Base-by-base conservation (phyloP, 2,888 invertebrate genomes). In the Litoditis marina region DNA sequence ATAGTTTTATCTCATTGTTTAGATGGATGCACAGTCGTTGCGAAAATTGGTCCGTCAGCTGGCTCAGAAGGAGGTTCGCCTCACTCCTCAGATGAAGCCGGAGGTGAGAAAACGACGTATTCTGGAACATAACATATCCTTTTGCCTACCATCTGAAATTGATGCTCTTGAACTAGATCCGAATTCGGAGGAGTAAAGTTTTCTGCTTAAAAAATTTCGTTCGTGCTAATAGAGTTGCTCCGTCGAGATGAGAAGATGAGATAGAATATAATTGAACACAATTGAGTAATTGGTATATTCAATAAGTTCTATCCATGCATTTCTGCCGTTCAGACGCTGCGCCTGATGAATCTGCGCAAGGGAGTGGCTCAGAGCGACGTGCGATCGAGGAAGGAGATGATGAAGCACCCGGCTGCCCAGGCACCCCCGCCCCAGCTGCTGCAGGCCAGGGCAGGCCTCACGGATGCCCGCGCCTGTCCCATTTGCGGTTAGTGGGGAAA, bases 21-120 rank as follows among this genome's bases (percentile, higher is more conserved):
- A 74, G 72, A 58, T 78, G 60, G 76, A 71, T 25, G 68, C 79
- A 1, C 47, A 46, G 7, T 60, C 56, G 22, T 65, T 78, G 16
- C 67, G 78, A 34, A 74, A 74, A 56, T 47, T 75, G 32, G 74
- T 79, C 16, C 65, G 76, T 11, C 56, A 53, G 27, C 63, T 79
- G 49, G 74, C 79, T 1, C 49, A 61, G 50, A 65, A 66, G 55
- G 65, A 74, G 25, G 56, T 66, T n/a, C 51, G 49, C 6, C 32
- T 73, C 39, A 46, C 65, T 13, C 61, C 60, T n/a, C 42, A 55
- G 57, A 59, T 36, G 57, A 19, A 42, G n/a, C 32, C 57, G 30
- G 39, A 16, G 32, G 34, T 36, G 22, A n/a, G 55, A n/a, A n/a
- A n/a, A n/a, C n/a, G n/a, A n/a, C n/a, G n/a, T n/a, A n/a, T n/a